Evolutionary conservation across 64 coral and sea anemone genomes (phyloP), one percentile per base, ranked within the genome.

Genomic region (Platygyra sinensis): DNA sequence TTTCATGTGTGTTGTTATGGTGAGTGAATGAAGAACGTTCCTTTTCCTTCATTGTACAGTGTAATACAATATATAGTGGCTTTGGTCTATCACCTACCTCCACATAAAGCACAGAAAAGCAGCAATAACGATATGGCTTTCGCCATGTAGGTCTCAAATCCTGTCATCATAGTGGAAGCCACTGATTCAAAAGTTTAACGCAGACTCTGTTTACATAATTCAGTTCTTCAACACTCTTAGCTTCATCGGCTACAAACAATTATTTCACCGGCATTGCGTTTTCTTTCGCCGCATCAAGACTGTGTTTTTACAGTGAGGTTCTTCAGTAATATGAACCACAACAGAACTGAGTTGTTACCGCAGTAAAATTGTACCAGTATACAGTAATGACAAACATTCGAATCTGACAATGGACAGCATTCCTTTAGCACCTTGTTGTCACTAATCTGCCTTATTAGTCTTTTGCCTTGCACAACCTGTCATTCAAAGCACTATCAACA

Each of bases 341-440:
- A 22, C 33, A 51, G 8, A 52, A 7, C 20, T 24, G 22, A 10
- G 6, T 22, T 27, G 65, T 69, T 22, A 25, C 2, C 0, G 33
- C 74, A 76, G 38, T 76, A 10, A 42, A 33, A 1, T 39, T 31
- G 18, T 75, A 8, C 73, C 14, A 75, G 42, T 46, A 46, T 36
- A n/a, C n/a, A n/a, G 0, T 31, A 7, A 16, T 2, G 2, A 22
- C 22, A 77, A 17, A 10, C 38, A 22, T 77, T 46, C 19, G 49
- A 20, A 77, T 2, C 16, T 10, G 38, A 77, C 1, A 42, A 16
- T 77, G 74, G 49, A 51, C 72, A 85, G 42, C 81, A 85, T 85
- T 85, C 81, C 81, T 69, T 85, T 72, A 22, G 81, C 81, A 52
- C 81, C 64, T 72, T 85, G 81, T 85, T 85, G 81, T 64, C 81